Conservation (phyloP, 2,797 vertebrate genomes). For the Epinephelus coioides region DNA sequence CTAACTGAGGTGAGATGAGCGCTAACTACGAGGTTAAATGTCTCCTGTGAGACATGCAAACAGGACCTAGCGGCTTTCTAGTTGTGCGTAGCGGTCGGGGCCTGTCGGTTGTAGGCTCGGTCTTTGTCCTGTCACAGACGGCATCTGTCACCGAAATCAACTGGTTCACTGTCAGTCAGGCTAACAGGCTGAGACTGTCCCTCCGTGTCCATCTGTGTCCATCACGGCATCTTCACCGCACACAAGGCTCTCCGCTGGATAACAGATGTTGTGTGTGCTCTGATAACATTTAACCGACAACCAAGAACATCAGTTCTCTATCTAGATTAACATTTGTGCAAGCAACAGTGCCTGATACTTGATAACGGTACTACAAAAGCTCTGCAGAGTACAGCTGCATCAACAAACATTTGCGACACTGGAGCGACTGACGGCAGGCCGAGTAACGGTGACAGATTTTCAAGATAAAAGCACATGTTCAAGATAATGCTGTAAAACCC, state of each 20-base stretch:
- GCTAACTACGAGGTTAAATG: background rate
- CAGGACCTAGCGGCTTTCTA: background rate
- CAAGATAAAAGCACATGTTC: conserved; percentile 71
- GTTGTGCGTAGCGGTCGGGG: background rate
- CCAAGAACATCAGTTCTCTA: fast-evolving
- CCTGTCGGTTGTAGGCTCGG: conserved; percentile 2
- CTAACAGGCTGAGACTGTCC: conserved; percentile 30
- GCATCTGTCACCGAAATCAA: conserved; percentile 54
- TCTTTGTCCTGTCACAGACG: conserved; percentile 44
- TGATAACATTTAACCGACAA: background rate
- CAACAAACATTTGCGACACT: conserved; percentile 76
- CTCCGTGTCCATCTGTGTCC: conserved; percentile 51
- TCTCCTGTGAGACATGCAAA: background rate
- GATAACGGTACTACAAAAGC: background rate
- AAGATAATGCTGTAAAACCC: background rate
- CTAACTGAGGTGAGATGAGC: background rate
- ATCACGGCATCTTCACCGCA: conserved; percentile 35
- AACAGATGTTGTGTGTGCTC: background rate
- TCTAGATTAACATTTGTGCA: too few species aligned
- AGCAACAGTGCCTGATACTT: background rate
- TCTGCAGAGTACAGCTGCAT: background rate
- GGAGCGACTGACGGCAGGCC: conserved; percentile 58
- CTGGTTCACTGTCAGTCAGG: conserved; percentile 44
- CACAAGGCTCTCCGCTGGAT: background rate
- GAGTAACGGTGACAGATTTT: conserved; percentile 31